A percentile compares a stretch with the other conserved stretches of the same genome.
Conservation (phyloP, 2,888 invertebrate genomes). For the Bombyx huttoni region DNA sequence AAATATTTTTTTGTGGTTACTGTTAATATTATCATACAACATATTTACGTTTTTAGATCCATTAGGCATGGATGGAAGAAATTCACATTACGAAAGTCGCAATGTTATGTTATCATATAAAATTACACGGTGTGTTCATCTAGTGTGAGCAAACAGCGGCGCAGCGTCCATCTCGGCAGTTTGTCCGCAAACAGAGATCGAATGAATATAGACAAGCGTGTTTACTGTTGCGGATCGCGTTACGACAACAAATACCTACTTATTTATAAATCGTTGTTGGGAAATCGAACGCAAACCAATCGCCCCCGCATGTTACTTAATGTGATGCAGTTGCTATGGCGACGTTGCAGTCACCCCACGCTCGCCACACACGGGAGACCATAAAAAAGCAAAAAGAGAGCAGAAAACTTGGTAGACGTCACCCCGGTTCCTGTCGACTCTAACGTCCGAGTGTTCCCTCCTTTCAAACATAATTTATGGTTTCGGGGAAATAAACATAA, state of each 20-base stretch:
- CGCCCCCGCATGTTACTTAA: conserved; percentile 32
- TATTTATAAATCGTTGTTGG: conserved; percentile 27
- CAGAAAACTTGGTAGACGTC: conserved; percentile 58
- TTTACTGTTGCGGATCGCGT: conserved; percentile 54
- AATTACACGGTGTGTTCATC: conserved; percentile 41
- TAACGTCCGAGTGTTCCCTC: conserved; percentile 70
- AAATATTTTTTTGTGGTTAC: background rate
- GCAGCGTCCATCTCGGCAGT: conserved; percentile 56
- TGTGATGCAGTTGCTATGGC: conserved; percentile 62
- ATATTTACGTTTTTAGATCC: background rate
- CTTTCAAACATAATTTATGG: conserved; percentile 74
- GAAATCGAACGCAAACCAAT: conserved; percentile 16
- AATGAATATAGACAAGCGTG: conserved; percentile 65
- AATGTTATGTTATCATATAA: conserved; percentile 31
- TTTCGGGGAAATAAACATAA: conserved; percentile 74
- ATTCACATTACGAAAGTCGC: background rate
- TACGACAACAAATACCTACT: conserved; percentile 55
- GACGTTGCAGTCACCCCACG: conserved; percentile 55
- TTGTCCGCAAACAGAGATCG: conserved; percentile 61
- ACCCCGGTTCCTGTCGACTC: conserved; percentile 66
- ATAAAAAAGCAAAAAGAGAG: conserved; percentile 62
- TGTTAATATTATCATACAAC: too few relatives aligned
- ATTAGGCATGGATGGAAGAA: background rate
- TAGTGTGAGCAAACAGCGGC: conserved; percentile 45
- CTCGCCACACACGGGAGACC: conserved; percentile 48